Conservation (phyloP, 2,113 vertebrate genomes). For the Cervus canadensis region DNA sequence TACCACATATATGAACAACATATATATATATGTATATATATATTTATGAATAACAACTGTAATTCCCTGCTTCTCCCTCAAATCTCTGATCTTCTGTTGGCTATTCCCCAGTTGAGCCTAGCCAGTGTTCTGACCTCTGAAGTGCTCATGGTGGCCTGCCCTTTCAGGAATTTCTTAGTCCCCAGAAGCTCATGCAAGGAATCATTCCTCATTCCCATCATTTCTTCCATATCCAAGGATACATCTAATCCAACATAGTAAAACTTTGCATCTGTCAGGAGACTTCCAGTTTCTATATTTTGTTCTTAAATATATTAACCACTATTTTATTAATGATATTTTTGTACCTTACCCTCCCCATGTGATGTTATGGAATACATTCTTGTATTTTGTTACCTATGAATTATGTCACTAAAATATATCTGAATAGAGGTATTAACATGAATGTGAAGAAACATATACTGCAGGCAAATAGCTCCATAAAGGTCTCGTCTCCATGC, state of each 20-base stretch:
- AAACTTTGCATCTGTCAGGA: not conserved
- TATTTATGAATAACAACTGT: not conserved
- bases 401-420: not conserved
- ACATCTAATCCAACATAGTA: not conserved
- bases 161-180: not conserved
- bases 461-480: not conserved
- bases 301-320: not conserved
- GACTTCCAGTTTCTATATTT: not conserved
- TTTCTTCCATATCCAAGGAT: not conserved
- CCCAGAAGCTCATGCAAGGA: not conserved
- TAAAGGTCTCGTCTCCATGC: not conserved
- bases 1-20: not conserved
- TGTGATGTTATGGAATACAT: not conserved
- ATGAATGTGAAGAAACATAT: not conserved
- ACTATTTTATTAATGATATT: not conserved
- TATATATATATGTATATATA: not conserved
- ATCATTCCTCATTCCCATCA: not conserved
- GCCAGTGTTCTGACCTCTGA: not conserved
- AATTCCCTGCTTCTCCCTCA: constrained; percentile 10
- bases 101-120: constrained; percentile 39
- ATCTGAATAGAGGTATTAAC: not conserved
- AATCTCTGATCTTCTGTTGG: constrained; percentile 68
- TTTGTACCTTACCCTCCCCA: not conserved
- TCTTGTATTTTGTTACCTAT: not conserved
- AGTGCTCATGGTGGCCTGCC: not conserved